These are phyloP conservation scores for Amblyornis subalaris DNA, from an alignment of 2,113 vertebrate genomes.

Conservation along the genomic window DNA sequence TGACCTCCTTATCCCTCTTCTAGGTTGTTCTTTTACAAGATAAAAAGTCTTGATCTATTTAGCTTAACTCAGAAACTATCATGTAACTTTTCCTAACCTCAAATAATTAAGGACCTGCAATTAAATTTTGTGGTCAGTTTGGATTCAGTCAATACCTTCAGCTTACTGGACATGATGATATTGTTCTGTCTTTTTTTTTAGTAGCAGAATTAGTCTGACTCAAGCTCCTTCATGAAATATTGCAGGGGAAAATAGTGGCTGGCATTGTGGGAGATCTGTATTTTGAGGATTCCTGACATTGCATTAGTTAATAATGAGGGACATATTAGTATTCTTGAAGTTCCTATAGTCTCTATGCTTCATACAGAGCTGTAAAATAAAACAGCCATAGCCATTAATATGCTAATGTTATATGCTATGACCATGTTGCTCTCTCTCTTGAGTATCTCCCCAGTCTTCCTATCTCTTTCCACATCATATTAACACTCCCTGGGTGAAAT, in stretches of 20 bases:
- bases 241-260: not conserved
- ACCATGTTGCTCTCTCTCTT: conserved; percentile 37
- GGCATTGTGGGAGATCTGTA: not conserved
- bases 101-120: conserved; percentile 33
- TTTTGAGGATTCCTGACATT: not conserved
- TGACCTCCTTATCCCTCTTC: not conserved
- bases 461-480: conserved; percentile 38
- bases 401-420: conserved; percentile 61
- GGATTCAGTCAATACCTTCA: not conserved
- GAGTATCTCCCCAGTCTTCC: conserved; percentile 23
- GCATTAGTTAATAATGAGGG: conserved; percentile 36
- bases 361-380: conserved; percentile 60
- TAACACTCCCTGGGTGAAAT: conserved; percentile 59
- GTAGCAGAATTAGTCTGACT: not conserved
- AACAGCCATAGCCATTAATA: conserved; percentile 50
- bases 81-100: conserved; percentile 34
- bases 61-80: conserved; percentile 23
- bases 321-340: conserved; percentile 55
- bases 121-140: conserved; percentile 30
- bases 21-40: not conserved
- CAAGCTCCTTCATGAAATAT: not conserved
- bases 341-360: conserved; percentile 31
- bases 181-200: not conserved
- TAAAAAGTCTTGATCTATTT: conserved; percentile 32
- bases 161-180: conserved; percentile 14